phyloP scores from a whole-genome alignment of 2,797 vertebrate genomes.

The Spizella passerina region DNA sequence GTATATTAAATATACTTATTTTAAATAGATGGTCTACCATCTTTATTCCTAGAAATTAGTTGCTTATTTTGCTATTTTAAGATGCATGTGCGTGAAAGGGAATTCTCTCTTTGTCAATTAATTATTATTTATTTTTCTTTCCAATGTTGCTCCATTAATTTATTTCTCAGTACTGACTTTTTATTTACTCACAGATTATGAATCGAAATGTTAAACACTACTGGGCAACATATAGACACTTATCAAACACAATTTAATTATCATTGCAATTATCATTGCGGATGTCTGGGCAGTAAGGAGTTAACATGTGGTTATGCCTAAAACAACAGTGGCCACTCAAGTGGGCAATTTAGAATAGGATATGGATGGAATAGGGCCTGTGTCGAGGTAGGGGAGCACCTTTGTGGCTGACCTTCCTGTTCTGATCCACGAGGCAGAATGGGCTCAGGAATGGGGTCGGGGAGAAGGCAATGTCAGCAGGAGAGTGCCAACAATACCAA shows the following conservation, averaged over 20 bases:
- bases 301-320: not conserved
- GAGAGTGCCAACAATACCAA: too few relatives aligned
- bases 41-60: not conserved
- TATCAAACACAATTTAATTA: not conserved
- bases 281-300: not conserved
- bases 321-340: not conserved
- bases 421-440: not conserved
- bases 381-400: not conserved
- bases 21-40: not conserved
- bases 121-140: not conserved
- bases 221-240: not conserved
- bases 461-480: not conserved
- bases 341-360: not conserved
- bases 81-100: not conserved
- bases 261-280: not conserved
- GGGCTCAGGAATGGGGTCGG: accelerated
- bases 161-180: not conserved
- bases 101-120: not conserved
- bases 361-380: not conserved
- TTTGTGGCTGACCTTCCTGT: not conserved
- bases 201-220: not conserved
- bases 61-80: not conserved
- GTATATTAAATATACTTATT: not conserved
- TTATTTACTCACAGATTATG: not conserved
- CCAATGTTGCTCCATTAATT: not conserved